These are phyloP conservation scores for Lucilia cuprina DNA, from an alignment of 1,140 invertebrate species.

Conservation along the genomic window DNA sequence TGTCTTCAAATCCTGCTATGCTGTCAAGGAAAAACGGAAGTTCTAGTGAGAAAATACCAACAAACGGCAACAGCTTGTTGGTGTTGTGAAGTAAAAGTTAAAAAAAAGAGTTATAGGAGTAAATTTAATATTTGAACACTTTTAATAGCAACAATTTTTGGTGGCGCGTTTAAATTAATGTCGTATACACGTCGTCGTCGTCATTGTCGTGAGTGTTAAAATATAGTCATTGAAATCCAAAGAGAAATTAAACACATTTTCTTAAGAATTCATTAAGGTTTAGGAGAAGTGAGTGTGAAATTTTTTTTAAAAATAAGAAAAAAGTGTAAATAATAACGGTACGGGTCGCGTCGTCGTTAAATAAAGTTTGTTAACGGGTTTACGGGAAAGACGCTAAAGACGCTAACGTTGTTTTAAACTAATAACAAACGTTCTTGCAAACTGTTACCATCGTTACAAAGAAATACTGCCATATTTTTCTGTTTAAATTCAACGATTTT, in stretches of 20 bases:
- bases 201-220: neutral
- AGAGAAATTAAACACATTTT: neutral
- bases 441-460: neutral
- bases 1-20: neutral
- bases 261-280: neutral
- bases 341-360: neutral
- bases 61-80: neutral
- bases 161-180: neutral
- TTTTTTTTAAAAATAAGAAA: neutral
- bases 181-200: neutral
- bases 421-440: neutral
- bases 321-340: neutral
- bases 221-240: neutral
- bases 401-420: neutral
- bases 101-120: neutral
- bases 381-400: neutral
- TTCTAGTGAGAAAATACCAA: neutral
- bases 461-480: neutral
- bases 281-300: neutral
- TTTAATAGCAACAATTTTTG: neutral
- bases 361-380: neutral
- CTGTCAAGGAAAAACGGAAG: constrained; percentile 2
- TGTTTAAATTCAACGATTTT: neutral
- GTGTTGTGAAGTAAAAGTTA: neutral
- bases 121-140: neutral